Evolutionary conservation across 2,113 vertebrate species (phyloP), one percentile per base, ranked within the genome.

Genomic region (Oryzias curvinotus): DNA sequence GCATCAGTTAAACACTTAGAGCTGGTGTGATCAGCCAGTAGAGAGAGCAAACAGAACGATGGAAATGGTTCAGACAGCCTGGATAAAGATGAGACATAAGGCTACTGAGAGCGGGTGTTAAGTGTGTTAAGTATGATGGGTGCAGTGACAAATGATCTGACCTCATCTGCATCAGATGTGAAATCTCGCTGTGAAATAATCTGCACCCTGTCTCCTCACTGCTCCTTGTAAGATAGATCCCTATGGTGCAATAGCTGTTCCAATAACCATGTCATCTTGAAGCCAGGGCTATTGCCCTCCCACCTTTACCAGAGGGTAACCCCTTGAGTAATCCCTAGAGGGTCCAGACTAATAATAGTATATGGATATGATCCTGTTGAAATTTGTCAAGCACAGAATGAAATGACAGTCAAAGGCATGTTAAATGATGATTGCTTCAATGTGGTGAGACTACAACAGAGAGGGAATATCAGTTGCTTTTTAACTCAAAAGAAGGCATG

Each of bases 391-490:
- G 72, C 69, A 85, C 77, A 85, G 78, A 85, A 88, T 86, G 83
- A 87, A 87, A 88, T 7, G 25, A 78, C 78, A 87, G 82, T 87
- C 77, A 80, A 78, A 84, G 82, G 74, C 79, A 86, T 83, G 80
- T 84, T 85, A 81, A 80, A 78, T 57, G 71, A 57, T 67, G 55
- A 17, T 68, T 55, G 51, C 65, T 23, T 78, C 52, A 26, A 58
- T 65, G 58, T 42, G 42, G 45, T 52, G 63, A 28, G 58, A 58
- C 28, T 47, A 25, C 45, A 19, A 18, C 21, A 19, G 14, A 48
- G 46, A 57, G 52, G 30, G 25, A 45, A 15, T 14, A 51, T 23
- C 55, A 42, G 30, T 58, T 53, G 58, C 19, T 72, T 75, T 44
- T 36, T 43, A 76, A 19, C 10, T 18, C 47, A 48, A 4, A 48